A percentile compares a stretch with the other conserved stretches of the same genome.
These are phyloP conservation scores for Datnioides undecimradiatus DNA, from an alignment of 2,113 vertebrate species.

Conservation along the genomic window DNA sequence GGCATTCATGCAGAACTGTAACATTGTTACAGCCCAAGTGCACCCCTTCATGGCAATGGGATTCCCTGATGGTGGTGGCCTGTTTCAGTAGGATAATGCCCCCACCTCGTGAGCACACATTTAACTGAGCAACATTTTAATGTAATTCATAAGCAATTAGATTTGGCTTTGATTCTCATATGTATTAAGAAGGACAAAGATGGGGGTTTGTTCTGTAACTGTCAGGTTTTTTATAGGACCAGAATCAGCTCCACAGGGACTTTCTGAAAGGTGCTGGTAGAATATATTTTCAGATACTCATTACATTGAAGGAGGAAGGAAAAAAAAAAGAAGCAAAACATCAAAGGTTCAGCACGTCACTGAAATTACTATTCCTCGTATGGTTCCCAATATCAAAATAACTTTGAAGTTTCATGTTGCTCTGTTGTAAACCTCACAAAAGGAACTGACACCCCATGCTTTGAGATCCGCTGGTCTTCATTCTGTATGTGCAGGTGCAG, in stretches of 20 bases:
- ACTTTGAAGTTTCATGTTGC: slow-evolving; percentile 81
- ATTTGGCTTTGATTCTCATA: neutral
- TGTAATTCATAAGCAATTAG: too few species aligned
- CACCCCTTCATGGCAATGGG: too few species aligned
- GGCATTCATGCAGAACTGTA: too few species aligned
- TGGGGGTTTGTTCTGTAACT: slow-evolving; percentile 24
- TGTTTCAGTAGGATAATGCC: too few species aligned
- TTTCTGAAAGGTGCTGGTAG: slow-evolving; percentile 41
- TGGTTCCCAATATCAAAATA: slow-evolving; percentile 76
- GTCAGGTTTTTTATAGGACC: slow-evolving; percentile 20
- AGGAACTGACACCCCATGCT: slow-evolving; percentile 56
- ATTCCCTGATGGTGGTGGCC: too few species aligned
- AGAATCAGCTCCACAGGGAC: slow-evolving; percentile 49
- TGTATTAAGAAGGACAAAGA: neutral
- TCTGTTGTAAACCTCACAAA: slow-evolving; percentile 77
- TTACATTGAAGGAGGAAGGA: slow-evolving; percentile 60
- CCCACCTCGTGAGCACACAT: too few species aligned
- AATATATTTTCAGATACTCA: slow-evolving; percentile 63
- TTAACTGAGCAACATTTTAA: too few species aligned
- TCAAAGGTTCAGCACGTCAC: slow-evolving; percentile 78
- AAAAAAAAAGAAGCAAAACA: slow-evolving; percentile 70
- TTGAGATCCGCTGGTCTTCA: slow-evolving; percentile 61
- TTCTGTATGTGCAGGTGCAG: slow-evolving; percentile 73
- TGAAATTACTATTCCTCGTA: slow-evolving; percentile 74
- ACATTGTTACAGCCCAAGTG: too few species aligned